These are phyloP conservation scores for Zophobas atratus DNA, from an alignment of 1,140 invertebrate genomes.

Conservation along the genomic window DNA sequence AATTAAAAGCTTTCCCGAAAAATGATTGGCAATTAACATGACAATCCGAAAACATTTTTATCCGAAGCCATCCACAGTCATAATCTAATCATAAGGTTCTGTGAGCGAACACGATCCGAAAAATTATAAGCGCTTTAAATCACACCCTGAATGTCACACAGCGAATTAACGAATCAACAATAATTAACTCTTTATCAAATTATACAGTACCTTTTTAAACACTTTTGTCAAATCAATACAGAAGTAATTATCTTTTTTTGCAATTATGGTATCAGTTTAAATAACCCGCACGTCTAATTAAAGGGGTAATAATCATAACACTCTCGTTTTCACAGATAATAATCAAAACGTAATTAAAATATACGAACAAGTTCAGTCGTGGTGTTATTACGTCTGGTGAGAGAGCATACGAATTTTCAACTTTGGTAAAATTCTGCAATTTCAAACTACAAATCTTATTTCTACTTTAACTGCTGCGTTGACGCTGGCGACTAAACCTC, in stretches of 20 bases:
- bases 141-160: constrained; percentile 34
- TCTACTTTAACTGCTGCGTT: no score
- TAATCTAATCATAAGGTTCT: constrained; percentile 42
- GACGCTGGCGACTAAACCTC: no score
- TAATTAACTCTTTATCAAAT: constrained; percentile 30
- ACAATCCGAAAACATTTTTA: constrained; percentile 46
- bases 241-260: not conserved
- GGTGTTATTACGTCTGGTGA: no score
- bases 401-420: no score
- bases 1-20: constrained; percentile 41
- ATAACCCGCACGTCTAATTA: no score
- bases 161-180: constrained; percentile 36
- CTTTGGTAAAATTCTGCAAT: no score
- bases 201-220: not conserved
- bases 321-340: no score
- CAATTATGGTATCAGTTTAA: no score
- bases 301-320: no score
- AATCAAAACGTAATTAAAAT: no score
- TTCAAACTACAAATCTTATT: no score
- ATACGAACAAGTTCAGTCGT: no score
- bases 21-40: constrained; percentile 44
- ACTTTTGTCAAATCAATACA: not conserved
- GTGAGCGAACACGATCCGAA: constrained; percentile 40
- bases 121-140: constrained; percentile 43
- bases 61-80: constrained; percentile 31